Base-by-base conservation (phyloP, 2,113 vertebrate genomes). In the Periophthalmodon schlosseri region DNA sequence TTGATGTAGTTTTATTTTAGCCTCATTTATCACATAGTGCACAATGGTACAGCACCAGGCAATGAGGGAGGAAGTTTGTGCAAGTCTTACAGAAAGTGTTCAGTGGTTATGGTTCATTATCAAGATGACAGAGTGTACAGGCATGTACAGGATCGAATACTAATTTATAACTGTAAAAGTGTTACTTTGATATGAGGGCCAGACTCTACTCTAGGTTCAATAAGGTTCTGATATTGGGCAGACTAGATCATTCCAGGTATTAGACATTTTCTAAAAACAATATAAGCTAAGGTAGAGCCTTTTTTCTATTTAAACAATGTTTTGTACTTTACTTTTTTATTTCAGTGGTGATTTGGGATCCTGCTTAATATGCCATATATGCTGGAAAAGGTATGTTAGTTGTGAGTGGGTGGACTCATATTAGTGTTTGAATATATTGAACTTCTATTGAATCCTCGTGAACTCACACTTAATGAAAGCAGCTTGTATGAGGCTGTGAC, bases 1-100 rank as follows among this genome's bases (percentile, higher is more conserved):
- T 92, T 93, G 73, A 93, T 90, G 72, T 28, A 65, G 57, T 67
- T 80, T 84, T 84, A 76, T 60, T 64, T 78, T 83, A 82, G 77
- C 70, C 79, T 81, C 74, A 81, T 91, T 89, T 66, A 74, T 89
- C 91, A 83, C 80, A 0, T 60, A 68, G 75, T 72, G 61, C 34
- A 6, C 70, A 14, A 47, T 69, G 34, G 81, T 70, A 54, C 80
- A 69, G 80, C 20, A 2, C 46, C 44, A 52, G 36, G 18, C 76
- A 65, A 74, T 7, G 60, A 44, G 64, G 44, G 58, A 75, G 72
- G 72, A 63, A 69, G 74, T 78, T 71, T 64, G 39, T 72, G 75
- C 75, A 82, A 72, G 70, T 80, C 49, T 71, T 58, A 49, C 63
- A 72, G 70, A 79, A 78, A 81, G 69, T 8, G 68, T 79, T 81